A percentile compares a stretch with the other conserved stretches of the same genome.
Evolutionary conservation across 64 coral and sea anemone genomes (phyloP).

Genomic region (Trachythela sp.): DNA sequence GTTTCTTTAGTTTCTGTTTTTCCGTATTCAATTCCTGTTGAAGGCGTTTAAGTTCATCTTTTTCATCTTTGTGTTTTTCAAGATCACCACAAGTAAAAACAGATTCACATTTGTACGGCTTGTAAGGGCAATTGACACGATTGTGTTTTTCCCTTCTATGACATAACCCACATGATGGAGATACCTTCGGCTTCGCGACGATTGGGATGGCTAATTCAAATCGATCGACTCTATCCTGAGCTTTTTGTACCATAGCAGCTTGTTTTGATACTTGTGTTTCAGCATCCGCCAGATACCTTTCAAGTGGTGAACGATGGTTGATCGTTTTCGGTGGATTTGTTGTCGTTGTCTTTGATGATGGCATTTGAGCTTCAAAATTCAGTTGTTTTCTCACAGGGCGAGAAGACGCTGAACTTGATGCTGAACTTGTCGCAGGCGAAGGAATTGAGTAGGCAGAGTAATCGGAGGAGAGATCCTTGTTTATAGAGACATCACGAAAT

Average conservation of each 20-base stretch:
- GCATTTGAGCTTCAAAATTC: background rate
- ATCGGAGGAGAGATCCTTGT: too few relatives aligned
- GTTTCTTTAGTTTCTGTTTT: slow-evolving; percentile 20
- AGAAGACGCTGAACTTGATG: background rate
- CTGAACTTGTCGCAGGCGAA: background rate
- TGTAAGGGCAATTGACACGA: slow-evolving; percentile 46
- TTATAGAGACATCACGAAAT: too few relatives aligned
- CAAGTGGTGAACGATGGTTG: background rate
- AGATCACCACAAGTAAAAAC: slow-evolving; percentile 26
- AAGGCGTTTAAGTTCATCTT: slow-evolving; percentile 18
- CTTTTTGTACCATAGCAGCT: background rate
- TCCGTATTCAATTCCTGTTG: background rate
- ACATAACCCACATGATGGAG: background rate
- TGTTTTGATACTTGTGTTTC: background rate
- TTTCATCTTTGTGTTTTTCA: slow-evolving; percentile 31
- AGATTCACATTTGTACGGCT: slow-evolving; percentile 40
- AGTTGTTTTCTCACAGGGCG: background rate
- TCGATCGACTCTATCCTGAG: background rate
- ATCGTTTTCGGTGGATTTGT: background rate
- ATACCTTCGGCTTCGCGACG: background rate
- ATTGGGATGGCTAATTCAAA: slow-evolving; percentile 13
- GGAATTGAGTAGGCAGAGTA: too few relatives aligned
- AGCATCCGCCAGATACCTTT: background rate
- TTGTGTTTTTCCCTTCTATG: slow-evolving; percentile 43
- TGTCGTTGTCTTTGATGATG: background rate